Percentiles rank a stretch among this genome's conserved stretches.
These are phyloP conservation scores for Podargus strigoides DNA, from an alignment of 2,797 vertebrate genomes.

Conservation along the genomic window DNA sequence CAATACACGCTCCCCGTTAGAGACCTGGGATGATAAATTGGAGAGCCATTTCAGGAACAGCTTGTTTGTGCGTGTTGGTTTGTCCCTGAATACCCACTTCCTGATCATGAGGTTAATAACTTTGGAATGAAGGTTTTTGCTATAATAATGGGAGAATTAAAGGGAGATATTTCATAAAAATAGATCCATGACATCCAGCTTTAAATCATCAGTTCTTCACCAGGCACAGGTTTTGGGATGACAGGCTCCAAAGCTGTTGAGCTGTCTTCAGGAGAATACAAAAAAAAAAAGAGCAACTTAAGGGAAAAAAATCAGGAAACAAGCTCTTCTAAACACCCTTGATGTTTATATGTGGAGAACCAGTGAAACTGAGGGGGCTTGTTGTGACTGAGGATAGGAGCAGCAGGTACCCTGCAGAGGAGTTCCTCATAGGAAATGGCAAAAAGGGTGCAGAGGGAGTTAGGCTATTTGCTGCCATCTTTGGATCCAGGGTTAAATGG, in stretches of 20 bases:
- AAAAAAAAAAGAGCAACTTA: not conserved
- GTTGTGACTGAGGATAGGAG: not conserved
- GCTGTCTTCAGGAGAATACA: not conserved
- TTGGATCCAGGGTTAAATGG: not conserved
- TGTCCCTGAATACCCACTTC: not conserved
- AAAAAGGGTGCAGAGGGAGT: not conserved
- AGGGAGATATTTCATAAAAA: not conserved
- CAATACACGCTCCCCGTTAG: not conserved
- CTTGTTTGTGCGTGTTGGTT: not conserved
- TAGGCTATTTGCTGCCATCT: too few species aligned
- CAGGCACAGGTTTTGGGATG: not conserved
- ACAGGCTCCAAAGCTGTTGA: not conserved
- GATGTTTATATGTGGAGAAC: not conserved
- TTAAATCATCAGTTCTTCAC: not conserved
- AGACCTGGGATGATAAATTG: not conserved
- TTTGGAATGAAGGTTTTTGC: not conserved
- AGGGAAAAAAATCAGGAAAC: not conserved
- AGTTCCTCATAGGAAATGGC: not conserved
- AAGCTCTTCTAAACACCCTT: not conserved
- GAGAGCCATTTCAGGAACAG: not conserved
- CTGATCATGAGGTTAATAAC: not conserved
- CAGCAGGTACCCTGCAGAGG: not conserved
- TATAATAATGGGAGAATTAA: not conserved
- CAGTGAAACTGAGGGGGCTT: not conserved
- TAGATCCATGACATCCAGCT: not conserved